phyloP scores from a whole-genome alignment of 2,888 invertebrate species.

The Athalia cordata region DNA sequence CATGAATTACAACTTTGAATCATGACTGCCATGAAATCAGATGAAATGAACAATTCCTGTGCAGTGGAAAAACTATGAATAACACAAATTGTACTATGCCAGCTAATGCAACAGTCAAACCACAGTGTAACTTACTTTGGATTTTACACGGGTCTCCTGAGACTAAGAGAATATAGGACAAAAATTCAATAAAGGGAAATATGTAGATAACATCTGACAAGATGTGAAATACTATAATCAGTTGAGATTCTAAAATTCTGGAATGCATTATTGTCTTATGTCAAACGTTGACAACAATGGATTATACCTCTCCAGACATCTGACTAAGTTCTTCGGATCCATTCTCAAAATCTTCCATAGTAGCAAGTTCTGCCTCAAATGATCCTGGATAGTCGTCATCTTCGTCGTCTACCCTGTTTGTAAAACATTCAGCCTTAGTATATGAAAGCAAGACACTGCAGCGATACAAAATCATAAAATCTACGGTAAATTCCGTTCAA shows the following conservation, averaged over 20 bases:
- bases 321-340: constrained; percentile 74
- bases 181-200: background rate
- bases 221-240: constrained; percentile 9
- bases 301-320: constrained; percentile 74
- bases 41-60: background rate
- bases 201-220: background rate
- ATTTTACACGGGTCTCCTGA: background rate
- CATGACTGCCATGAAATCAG: background rate
- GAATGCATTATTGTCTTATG: background rate
- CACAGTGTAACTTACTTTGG: constrained; percentile 2
- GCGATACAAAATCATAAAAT: background rate
- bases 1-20: background rate
- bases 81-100: background rate
- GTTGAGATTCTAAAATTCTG: constrained; percentile 31
- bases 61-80: constrained; percentile 1
- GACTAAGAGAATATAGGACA: background rate
- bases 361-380: constrained; percentile 84
- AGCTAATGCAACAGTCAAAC: too few species aligned
- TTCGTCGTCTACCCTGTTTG: constrained; percentile 70
- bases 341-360: constrained; percentile 79
- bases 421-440: background rate
- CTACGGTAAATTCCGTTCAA: constrained; percentile 16
- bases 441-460: background rate
- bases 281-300: background rate
- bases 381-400: constrained; percentile 79